Conservation (phyloP, 2,113 vertebrate species). For the Oreochromis spilurus region DNA sequence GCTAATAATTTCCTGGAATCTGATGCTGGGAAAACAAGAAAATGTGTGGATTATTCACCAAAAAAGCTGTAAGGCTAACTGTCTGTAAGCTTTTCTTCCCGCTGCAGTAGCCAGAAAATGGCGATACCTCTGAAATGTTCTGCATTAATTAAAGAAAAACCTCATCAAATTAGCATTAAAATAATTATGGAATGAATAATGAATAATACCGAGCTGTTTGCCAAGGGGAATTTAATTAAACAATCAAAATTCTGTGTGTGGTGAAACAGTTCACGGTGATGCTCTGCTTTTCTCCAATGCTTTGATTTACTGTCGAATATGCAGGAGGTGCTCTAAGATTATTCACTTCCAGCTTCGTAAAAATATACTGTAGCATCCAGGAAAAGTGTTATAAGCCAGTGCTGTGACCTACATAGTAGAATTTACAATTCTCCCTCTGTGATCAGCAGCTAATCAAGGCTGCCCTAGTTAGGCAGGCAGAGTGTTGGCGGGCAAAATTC, state of each 20-base stretch:
- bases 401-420: conserved; percentile 66
- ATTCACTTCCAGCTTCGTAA: background rate
- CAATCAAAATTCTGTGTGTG: conserved; percentile 54
- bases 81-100: background rate
- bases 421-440: conserved; percentile 52
- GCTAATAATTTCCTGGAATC: background rate
- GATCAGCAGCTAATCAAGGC: conserved; percentile 58
- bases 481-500: background rate
- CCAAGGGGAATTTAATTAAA: conserved; percentile 69
- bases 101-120: background rate
- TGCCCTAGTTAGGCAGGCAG: conserved; percentile 74
- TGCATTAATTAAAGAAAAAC: conserved; percentile 35
- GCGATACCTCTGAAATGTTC: background rate
- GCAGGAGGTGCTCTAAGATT: background rate
- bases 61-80: background rate
- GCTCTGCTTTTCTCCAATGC: background rate
- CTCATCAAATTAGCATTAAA: conserved; percentile 52
- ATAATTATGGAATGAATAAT: conserved; percentile 68
- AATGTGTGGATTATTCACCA: background rate
- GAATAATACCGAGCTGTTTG: conserved; percentile 66
- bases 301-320: conserved; percentile 34
- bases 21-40: background rate
- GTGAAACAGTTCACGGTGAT: background rate
- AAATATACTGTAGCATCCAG: background rate
- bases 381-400: conserved; percentile 34